A percentile compares a stretch with the other conserved stretches of the same genome.
These are phyloP conservation scores for Mactromeris polynyma DNA, from an alignment of 2,888 invertebrate genomes.

Conservation along the genomic window DNA sequence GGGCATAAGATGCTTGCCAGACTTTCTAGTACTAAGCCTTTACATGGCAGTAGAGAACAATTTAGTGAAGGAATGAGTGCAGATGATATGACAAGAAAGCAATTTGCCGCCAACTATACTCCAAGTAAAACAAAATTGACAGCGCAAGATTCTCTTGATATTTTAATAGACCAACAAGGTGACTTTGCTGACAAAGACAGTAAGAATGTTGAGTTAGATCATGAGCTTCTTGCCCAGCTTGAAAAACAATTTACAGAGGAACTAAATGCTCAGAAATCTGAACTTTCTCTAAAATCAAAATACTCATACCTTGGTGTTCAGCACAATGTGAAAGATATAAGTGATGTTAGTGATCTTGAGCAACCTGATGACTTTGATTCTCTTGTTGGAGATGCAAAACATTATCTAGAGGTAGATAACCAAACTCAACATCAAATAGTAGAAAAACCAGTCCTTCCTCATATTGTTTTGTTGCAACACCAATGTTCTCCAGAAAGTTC, in stretches of 20 bases:
- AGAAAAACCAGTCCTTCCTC: conserved; percentile 27
- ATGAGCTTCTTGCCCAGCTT: conserved; percentile 47
- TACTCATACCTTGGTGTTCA: conserved; percentile 48
- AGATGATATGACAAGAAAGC: background rate
- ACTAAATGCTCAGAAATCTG: conserved; percentile 7
- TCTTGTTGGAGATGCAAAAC: conserved; percentile 17
- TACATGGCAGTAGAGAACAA: background rate
- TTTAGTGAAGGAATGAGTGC: background rate
- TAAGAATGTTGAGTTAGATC: conserved; percentile 54
- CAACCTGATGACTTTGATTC: conserved; percentile 27
- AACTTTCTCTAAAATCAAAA: background rate
- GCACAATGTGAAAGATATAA: background rate
- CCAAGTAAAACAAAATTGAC: conserved; percentile 45
- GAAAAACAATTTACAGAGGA: conserved; percentile 45
- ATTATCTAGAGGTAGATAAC: conserved; percentile 17
- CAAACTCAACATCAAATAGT: background rate
- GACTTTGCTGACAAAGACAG: conserved; percentile 44
- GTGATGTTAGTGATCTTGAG: background rate
- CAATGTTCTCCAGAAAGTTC: conserved; percentile 54
- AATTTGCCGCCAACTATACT: background rate
- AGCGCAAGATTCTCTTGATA: conserved; percentile 53
- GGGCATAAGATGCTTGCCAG: background rate
- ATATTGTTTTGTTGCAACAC: conserved; percentile 39
- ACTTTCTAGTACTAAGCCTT: background rate
- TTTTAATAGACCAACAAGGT: conserved; percentile 58